These are phyloP conservation scores for Brachyhypopomus occidentalis DNA, from an alignment of 2,113 vertebrate genomes.

Conservation along the genomic window DNA sequence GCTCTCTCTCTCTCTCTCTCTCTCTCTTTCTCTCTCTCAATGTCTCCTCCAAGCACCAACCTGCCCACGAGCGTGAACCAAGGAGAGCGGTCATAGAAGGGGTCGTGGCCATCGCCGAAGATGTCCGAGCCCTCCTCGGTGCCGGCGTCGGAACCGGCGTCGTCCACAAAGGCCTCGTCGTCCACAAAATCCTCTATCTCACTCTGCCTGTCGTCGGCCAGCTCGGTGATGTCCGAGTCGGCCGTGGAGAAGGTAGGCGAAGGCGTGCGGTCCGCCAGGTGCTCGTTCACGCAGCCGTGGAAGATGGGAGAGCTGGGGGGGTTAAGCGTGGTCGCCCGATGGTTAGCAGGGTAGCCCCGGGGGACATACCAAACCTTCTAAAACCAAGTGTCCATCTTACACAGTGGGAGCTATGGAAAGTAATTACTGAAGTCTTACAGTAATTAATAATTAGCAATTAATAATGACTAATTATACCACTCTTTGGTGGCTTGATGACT, in stretches of 20 bases:
- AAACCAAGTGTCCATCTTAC: neutral
- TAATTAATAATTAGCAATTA: neutral
- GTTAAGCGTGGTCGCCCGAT: neutral
- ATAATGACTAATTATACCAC: neutral
- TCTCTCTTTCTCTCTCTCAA: slow-evolving; percentile 68
- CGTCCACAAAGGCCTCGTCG: slow-evolving; percentile 97
- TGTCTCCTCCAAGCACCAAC: slow-evolving; percentile 84
- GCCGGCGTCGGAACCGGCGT: slow-evolving; percentile 96
- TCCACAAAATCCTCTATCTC: slow-evolving; percentile 97
- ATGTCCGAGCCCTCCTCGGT: slow-evolving; percentile 97
- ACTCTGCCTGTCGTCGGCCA: slow-evolving; percentile 97
- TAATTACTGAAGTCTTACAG: neutral
- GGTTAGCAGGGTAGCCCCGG: neutral
- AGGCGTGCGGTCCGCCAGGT: slow-evolving; percentile 95
- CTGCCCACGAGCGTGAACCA: slow-evolving; percentile 99
- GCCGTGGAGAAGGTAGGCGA: slow-evolving; percentile 98
- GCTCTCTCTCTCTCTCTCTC: slow-evolving; percentile 53
- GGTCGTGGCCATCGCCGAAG: slow-evolving; percentile 98
- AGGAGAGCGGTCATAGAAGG: slow-evolving; percentile 99
- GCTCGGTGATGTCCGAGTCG: slow-evolving; percentile 97
- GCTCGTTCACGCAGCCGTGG: slow-evolving; percentile 98
- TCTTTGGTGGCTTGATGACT: neutral
- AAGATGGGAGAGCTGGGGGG: slow-evolving; percentile 92
- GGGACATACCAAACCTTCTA: no score
- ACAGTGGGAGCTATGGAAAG: neutral